These are phyloP conservation scores for Mormyrops attenuatus DNA, from an alignment of 2,797 vertebrate genomes.

Conservation along the genomic window DNA sequence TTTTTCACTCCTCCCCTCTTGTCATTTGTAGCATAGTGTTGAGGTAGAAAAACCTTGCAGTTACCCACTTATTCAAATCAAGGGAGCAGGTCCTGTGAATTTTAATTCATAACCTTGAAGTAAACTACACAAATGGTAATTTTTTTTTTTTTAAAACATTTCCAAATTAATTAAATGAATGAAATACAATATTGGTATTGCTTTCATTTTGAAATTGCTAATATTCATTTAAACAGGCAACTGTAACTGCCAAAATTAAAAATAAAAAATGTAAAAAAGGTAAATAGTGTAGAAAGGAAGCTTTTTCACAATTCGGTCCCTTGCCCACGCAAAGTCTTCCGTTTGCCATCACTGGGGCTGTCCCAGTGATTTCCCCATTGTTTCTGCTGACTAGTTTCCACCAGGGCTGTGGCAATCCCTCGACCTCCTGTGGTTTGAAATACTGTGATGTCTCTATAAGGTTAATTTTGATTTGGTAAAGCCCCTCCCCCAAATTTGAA, in stretches of 20 bases:
- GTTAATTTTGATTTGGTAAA: not conserved
- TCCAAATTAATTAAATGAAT: not conserved
- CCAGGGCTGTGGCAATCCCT: not conserved
- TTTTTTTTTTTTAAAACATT: not conserved
- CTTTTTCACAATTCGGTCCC: not conserved
- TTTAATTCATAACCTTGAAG: not conserved
- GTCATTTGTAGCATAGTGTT: not conserved
- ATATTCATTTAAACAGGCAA: not conserved
- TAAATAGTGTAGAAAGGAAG: not conserved
- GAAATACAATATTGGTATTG: not conserved
- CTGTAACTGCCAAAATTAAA: not conserved
- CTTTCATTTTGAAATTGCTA: not conserved
- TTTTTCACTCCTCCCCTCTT: not conserved
- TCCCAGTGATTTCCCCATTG: not conserved
- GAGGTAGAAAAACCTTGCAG: not conserved
- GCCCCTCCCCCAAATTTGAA: not conserved
- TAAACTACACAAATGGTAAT: not conserved
- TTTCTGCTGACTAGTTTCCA: not conserved
- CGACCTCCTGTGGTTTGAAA: not conserved
- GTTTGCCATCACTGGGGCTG: not conserved
- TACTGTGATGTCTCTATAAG: not conserved
- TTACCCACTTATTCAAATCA: not conserved
- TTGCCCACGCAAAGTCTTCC: not conserved
- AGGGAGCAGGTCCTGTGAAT: not conserved
- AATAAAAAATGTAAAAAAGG: not conserved